These are phyloP conservation scores for Chaenocephalus aceratus DNA, from an alignment of 2,113 vertebrate genomes.

Conservation along the genomic window DNA sequence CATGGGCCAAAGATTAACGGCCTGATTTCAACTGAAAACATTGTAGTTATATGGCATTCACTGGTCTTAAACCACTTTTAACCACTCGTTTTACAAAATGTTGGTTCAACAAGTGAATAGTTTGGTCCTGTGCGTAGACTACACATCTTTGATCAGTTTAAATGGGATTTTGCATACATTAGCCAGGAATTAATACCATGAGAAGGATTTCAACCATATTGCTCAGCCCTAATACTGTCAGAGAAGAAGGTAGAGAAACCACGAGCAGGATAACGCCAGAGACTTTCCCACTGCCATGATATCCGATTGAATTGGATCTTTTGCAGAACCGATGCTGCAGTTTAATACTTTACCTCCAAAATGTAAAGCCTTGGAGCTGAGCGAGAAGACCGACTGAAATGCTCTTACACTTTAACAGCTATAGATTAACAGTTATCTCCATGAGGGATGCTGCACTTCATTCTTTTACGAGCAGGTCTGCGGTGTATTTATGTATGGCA, in stretches of 20 bases:
- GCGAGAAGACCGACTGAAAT: conserved; percentile 28
- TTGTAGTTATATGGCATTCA: neutral
- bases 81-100: too few species aligned
- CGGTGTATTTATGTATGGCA: conserved; percentile 70
- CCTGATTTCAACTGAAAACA: neutral
- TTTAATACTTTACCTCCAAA: neutral
- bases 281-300: neutral
- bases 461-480: conserved; percentile 36
- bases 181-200: neutral
- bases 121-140: neutral
- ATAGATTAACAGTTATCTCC: conserved; percentile 50
- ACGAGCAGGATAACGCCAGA: neutral
- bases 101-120: neutral
- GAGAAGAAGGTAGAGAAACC: neutral
- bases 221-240: neutral
- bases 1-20: neutral
- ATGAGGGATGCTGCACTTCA: conserved; percentile 52
- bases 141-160: neutral
- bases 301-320: neutral
- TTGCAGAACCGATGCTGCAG: neutral
- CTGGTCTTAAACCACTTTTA: neutral
- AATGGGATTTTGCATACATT: neutral
- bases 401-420: conserved; percentile 26
- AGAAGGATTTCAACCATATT: neutral
- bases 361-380: conserved; percentile 9